A percentile compares a stretch with the other conserved stretches of the same genome.
phyloP scores from a whole-genome alignment of 2,888 invertebrate genomes.

The Tenthredo distinguenda region DNA sequence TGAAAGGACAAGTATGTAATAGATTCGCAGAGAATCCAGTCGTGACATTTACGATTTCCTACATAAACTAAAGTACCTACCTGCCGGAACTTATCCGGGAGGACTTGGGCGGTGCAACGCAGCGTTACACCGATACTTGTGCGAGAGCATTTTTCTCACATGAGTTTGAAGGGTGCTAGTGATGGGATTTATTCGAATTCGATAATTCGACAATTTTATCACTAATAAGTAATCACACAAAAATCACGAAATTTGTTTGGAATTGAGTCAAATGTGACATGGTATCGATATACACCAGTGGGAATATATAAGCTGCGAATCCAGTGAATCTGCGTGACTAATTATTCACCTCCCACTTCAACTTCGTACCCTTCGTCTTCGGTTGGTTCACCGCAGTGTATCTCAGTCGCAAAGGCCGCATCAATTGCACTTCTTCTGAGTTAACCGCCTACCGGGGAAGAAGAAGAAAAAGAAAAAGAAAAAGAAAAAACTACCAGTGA shows the following conservation, averaged over 20 bases:
- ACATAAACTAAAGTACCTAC: conserved; percentile 1
- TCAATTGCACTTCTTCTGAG: conserved; percentile 50
- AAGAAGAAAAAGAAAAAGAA: conserved; percentile 35
- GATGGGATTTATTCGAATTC: not conserved
- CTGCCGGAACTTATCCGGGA: not conserved
- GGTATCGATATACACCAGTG: not conserved
- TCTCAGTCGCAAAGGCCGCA: conserved; percentile 37
- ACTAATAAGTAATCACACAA: not conserved
- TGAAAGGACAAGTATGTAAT: not conserved
- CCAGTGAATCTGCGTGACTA: conserved; percentile 58
- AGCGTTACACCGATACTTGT: not conserved
- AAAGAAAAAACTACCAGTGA: conserved; percentile 66
- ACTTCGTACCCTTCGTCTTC: conserved; percentile 59
- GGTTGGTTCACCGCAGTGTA: conserved; percentile 47
- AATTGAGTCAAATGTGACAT: not conserved
- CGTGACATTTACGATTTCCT: conserved; percentile 28
- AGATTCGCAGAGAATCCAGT: conserved; percentile 4
- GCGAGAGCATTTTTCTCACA: not conserved
- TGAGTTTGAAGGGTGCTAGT: not conserved
- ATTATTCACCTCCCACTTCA: conserved; percentile 58
- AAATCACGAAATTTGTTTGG: not conserved
- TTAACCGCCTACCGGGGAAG: conserved; percentile 48
- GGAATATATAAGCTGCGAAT: conserved; percentile 6
- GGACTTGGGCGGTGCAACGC: not conserved
- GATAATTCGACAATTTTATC: not conserved